phyloP scores from a whole-genome alignment of 2,113 vertebrate species.

The Chascanopsetta lugubris region DNA sequence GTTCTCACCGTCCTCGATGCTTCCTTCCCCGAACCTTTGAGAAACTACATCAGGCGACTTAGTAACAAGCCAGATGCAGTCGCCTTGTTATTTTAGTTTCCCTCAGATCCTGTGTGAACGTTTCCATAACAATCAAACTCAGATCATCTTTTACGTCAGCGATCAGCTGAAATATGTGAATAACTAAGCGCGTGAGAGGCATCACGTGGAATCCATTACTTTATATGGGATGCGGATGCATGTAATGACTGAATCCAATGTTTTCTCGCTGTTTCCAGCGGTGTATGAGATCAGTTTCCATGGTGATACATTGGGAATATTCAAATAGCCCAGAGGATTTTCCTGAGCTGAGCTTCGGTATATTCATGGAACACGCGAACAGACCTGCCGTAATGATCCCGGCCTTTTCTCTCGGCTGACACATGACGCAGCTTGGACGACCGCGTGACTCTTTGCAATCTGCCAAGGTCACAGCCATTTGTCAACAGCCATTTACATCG shows the following conservation, averaged over 20 bases:
- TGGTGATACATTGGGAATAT: conserved; percentile 50
- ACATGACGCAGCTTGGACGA: not conserved
- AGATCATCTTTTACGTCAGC: too few relatives aligned
- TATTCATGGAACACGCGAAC: conserved; percentile 19
- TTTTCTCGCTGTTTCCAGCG: conserved; percentile 14
- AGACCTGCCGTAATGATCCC: not conserved
- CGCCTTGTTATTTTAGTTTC: too few relatives aligned
- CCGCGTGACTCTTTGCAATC: not conserved
- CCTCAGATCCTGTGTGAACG: too few relatives aligned
- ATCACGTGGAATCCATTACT: not conserved
- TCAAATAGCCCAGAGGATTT: conserved; percentile 25
- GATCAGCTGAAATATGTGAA: not conserved
- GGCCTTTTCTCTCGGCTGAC: not conserved
- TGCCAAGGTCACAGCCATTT: conserved; percentile 55
- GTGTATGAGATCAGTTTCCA: conserved; percentile 52
- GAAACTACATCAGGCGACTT: too few relatives aligned
- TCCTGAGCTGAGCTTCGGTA: conserved; percentile 21
- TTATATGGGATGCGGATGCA: conserved; percentile 8
- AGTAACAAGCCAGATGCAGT: too few relatives aligned
- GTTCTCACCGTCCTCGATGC: too few relatives aligned
- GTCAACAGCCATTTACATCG: conserved; percentile 35
- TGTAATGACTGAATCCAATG: conserved; percentile 24
- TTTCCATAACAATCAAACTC: too few relatives aligned
- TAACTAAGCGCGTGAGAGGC: not conserved
- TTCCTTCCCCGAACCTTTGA: too few relatives aligned